phyloP scores from a whole-genome alignment of 1,140 invertebrate species.

The Apis laboriosa region DNA sequence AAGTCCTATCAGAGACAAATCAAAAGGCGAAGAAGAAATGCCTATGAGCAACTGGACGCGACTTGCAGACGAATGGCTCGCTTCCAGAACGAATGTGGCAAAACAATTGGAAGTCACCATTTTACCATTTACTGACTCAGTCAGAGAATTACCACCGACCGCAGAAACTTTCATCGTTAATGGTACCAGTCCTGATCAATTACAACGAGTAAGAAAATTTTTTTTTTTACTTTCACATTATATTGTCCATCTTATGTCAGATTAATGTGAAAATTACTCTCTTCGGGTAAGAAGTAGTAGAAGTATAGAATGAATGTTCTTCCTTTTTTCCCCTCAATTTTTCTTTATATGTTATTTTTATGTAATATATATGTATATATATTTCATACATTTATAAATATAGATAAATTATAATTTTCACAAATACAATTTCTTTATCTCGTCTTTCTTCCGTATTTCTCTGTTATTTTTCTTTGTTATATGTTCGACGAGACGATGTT shows the following conservation, averaged over 20 bases:
- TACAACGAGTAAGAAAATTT: slow-evolving; percentile 56
- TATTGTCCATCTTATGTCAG: too few relatives aligned
- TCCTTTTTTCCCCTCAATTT: too few relatives aligned
- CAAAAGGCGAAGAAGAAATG: slow-evolving; percentile 59
- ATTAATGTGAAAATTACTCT: too few relatives aligned
- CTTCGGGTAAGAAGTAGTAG: too few relatives aligned
- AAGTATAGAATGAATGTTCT: too few relatives aligned
- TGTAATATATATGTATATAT: too few relatives aligned
- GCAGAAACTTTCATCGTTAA: slow-evolving; percentile 60
- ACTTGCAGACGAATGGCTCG: slow-evolving; percentile 71
- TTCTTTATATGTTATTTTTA: too few relatives aligned
- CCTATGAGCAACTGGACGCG: slow-evolving; percentile 70
- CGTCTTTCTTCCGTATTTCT: slow-evolving; percentile 24
- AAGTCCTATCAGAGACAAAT: slow-evolving; percentile 56
- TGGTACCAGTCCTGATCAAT: slow-evolving; percentile 60
- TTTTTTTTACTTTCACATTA: too few relatives aligned
- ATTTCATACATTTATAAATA: too few relatives aligned
- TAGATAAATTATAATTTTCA: not conserved
- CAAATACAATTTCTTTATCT: not conserved
- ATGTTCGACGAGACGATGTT: slow-evolving; percentile 27
- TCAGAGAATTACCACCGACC: slow-evolving; percentile 63
- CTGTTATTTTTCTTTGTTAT: not conserved
- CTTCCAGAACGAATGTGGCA: slow-evolving; percentile 42
- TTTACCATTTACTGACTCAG: slow-evolving; percentile 59
- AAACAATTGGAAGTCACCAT: slow-evolving; percentile 63